Evolutionary conservation across 2,797 vertebrate species (phyloP).

Genomic region (Alosa sapidissima): DNA sequence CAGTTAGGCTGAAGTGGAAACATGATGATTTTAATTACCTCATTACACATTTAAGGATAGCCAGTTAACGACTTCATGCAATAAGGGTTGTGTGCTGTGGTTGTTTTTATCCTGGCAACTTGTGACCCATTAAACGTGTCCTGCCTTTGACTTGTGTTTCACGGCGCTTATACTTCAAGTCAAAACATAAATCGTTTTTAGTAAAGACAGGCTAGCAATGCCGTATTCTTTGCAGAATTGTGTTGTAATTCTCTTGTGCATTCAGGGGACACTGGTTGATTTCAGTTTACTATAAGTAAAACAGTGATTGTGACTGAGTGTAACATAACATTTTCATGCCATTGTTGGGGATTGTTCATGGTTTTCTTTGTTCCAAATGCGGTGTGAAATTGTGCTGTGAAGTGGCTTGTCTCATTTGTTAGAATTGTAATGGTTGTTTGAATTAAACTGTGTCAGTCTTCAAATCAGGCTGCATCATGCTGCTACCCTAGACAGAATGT

Average conservation of each 20-base stretch:
- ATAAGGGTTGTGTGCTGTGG: not conserved
- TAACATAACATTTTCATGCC: not conserved
- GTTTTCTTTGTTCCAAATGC: not conserved
- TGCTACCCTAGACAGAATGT: not conserved
- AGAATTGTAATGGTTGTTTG: conserved; percentile 9
- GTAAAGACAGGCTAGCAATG: not conserved
- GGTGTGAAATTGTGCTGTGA: not conserved
- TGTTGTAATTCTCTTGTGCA: not conserved
- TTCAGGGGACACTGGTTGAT: not conserved
- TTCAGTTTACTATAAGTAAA: not conserved
- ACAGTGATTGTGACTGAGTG: not conserved
- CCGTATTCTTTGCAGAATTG: not conserved
- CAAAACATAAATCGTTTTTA: not conserved
- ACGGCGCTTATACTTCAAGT: not conserved
- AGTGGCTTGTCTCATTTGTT: not conserved
- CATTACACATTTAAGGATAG: not conserved
- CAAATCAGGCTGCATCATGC: not conserved
- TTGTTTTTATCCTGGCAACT: conserved; percentile 25
- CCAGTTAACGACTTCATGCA: conserved; percentile 28
- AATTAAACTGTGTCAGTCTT: conserved; percentile 8
- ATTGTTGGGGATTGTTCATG: not conserved
- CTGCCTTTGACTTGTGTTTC: not conserved
- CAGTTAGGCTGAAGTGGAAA: not conserved
- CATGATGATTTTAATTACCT: not conserved
- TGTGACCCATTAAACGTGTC: not conserved